These are phyloP conservation scores for Caenorhabditis afra DNA, from an alignment of 2,888 invertebrate species.

Conservation along the genomic window DNA sequence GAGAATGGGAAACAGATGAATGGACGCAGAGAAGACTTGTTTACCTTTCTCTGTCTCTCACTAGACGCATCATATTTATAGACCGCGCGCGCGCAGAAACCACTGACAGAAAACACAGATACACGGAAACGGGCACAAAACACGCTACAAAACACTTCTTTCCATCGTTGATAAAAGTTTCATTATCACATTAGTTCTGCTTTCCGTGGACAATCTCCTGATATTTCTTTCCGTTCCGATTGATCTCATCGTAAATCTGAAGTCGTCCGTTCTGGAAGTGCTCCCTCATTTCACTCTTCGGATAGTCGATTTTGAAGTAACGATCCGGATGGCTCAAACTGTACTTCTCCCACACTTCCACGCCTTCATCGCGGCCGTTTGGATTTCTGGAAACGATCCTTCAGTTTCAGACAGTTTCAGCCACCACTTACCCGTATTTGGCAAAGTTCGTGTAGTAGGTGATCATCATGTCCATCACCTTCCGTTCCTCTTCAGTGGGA, in stretches of 20 bases:
- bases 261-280: conserved; percentile 21
- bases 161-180: too few relatives aligned
- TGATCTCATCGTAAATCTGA: conserved; percentile 24
- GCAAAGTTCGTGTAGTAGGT: conserved; percentile 17
- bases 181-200: too few relatives aligned
- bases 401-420: background rate
- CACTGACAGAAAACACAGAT: too few relatives aligned
- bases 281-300: conserved; percentile 27
- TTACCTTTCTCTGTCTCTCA: too few relatives aligned
- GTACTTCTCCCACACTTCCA: conserved; percentile 31
- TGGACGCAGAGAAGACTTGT: too few relatives aligned
- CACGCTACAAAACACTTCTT: too few relatives aligned
- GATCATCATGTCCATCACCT: conserved; percentile 62
- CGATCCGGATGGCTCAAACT: background rate
- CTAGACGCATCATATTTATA: too few relatives aligned
- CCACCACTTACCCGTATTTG: too few relatives aligned
- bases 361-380: conserved; percentile 16
- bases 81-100: too few relatives aligned
- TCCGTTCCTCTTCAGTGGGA: conserved; percentile 61
- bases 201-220: conserved; percentile 18
- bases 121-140: too few relatives aligned
- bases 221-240: conserved; percentile 9
- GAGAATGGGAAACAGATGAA: too few relatives aligned
- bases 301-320: conserved; percentile 46
- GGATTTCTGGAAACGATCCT: conserved; percentile 10